A percentile compares a stretch with the other conserved stretches of the same genome.
Conservation (phyloP, 2,888 invertebrate species). For the Ditylenchus weischeri region DNA sequence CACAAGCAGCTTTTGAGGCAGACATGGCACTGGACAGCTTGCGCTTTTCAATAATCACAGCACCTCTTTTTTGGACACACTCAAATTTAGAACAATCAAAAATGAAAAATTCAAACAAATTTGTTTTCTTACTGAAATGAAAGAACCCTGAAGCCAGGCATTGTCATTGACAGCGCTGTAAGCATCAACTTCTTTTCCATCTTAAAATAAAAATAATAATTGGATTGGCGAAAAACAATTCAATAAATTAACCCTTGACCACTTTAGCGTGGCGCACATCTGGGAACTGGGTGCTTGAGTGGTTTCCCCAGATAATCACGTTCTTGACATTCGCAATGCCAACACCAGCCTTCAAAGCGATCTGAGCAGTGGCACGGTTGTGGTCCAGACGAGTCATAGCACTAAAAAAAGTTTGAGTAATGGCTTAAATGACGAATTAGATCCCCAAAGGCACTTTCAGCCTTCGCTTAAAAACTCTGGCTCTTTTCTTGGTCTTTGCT, state of each 20-base stretch:
- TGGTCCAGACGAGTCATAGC: constrained; percentile 98
- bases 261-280: constrained; percentile 70
- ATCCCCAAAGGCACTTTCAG: no score
- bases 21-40: constrained; percentile 98
- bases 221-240: background rate
- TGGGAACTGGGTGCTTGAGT: constrained; percentile 96
- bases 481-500: no score
- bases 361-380: constrained; percentile 87
- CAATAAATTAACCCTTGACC: constrained; percentile 35
- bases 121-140: constrained; percentile 70
- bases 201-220: constrained; percentile 20
- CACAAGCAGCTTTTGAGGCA: constrained; percentile 91
- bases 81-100: constrained; percentile 57
- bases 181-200: constrained; percentile 45
- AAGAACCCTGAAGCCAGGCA: constrained; percentile 75
- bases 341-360: constrained; percentile 45
- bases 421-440: background rate
- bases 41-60: constrained; percentile 90
- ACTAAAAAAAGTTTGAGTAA: constrained; percentile 58
- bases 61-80: constrained; percentile 93
- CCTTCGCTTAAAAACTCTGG: no score
- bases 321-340: constrained; percentile 23
- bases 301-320: constrained; percentile 95
- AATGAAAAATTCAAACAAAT: no score
- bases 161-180: constrained; percentile 73